A percentile compares a stretch with the other conserved stretches of the same genome.
Evolutionary conservation across 2,888 invertebrate species (phyloP).

Genomic region (Metellina segmentata): DNA sequence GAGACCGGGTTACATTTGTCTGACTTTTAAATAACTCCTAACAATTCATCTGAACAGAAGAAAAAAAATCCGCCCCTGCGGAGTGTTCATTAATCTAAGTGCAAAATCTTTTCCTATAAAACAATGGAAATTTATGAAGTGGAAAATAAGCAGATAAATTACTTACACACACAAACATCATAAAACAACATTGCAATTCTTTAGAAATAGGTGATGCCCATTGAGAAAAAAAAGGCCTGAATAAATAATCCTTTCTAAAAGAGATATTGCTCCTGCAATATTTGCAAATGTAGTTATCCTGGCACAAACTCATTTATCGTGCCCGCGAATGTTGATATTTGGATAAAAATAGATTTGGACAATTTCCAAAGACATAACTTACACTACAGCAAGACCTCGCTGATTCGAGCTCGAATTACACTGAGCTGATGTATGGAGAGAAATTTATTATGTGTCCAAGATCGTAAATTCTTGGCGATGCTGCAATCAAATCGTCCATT

Average conservation of each 20-base stretch:
- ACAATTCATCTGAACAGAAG: no score
- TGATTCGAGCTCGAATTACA: not conserved
- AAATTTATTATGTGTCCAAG: not conserved
- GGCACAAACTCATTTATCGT: not conserved
- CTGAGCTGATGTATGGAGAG: not conserved
- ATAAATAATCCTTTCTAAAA: not conserved
- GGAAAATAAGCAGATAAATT: not conserved
- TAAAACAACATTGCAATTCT: not conserved
- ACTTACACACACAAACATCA: not conserved
- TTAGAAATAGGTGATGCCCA: not conserved
- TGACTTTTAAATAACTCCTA: no score
- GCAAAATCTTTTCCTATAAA: not conserved
- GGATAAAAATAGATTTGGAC: not conserved
- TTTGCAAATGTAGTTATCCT: not conserved
- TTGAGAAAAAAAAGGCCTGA: not conserved
- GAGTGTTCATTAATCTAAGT: not conserved
- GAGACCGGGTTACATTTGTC: no score
- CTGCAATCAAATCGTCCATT: no score
- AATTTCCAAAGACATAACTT: not conserved
- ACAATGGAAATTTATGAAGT: not conserved
- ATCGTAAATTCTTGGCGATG: no score
- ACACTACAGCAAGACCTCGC: not conserved
- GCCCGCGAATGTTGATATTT: not conserved
- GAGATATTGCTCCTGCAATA: not conserved
- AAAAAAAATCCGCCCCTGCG: no score